Evolutionary conservation across 2,113 vertebrate genomes (phyloP), one percentile per base, ranked within the genome.

Genomic region (Motacilla alba): DNA sequence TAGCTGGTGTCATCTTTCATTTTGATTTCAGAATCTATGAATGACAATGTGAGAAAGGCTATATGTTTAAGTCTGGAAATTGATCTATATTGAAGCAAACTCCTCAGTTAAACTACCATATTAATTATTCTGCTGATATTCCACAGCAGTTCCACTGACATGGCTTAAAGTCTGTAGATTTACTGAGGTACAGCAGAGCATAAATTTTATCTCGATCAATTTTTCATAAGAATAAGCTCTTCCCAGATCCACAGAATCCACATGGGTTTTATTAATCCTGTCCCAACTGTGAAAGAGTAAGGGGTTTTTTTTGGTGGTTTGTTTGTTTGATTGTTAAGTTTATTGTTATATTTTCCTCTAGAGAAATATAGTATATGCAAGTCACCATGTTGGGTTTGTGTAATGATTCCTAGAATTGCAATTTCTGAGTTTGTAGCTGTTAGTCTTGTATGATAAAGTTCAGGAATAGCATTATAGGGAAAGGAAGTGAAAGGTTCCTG

Each of bases 111-210:
- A 81, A 50, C 50, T 59, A 50, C 21, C 17, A 6, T 79, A 63
- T 74, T 90, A 92, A 77, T 92, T 95, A 83, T 80, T 64, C 39
- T 70, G 66, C 53, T 87, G 46, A 78, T 89, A 74, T 27, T 88
- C 30, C 59, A 69, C 52, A 67, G 50, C 37, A 60, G 24, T 76
- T 83, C 72, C 47, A 52, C 35, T 89, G 44, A 89, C 27, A 23
- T 70, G 28, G 35, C 30, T 90, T 89, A 67, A 93, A 81, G 35
- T 56, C n/a, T 81, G 64, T 52, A 74, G 68, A 75, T 86, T 87
- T 92, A 47, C 60, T 56, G 80, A 92, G 64, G 37, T 84, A 52
- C 30, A 55, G 18, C 7, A 5, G 24, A 84, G 47, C 50, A 67
- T 67, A 74, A 70, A 41, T 86, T 86, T 94, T 59, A 62, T 53